Evolutionary conservation across 2,113 vertebrate species (phyloP).

Genomic region (Tachysurus vachellii): DNA sequence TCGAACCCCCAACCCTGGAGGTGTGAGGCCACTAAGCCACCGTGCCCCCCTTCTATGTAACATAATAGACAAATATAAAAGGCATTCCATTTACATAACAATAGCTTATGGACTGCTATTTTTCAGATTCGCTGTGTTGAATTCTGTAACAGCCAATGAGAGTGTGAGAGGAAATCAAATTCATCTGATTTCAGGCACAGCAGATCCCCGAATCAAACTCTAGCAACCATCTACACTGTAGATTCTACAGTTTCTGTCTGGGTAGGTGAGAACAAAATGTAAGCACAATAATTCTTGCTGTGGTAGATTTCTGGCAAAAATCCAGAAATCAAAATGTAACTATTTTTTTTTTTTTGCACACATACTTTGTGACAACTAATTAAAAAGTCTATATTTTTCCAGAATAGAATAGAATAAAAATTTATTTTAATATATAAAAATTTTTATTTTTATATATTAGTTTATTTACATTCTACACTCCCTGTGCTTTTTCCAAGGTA

Average conservation of each 20-base stretch:
- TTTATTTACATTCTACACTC: no score
- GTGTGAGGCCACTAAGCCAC: no score
- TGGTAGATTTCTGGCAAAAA: neutral
- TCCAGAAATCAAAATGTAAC: neutral
- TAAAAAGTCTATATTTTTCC: neutral
- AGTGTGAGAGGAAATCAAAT: neutral
- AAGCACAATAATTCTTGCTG: neutral
- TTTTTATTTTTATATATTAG: no score
- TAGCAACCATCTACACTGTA: neutral
- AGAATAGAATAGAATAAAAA: no score
- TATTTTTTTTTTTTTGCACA: no score
- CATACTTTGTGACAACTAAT: neutral
- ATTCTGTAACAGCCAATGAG: neutral
- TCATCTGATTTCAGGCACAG: neutral
- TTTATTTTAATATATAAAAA: no score
- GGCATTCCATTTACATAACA: neutral
- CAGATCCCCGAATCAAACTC: neutral
- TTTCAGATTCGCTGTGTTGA: neutral
- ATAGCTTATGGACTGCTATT: neutral
- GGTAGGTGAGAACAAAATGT: neutral
- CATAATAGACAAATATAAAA: neutral
- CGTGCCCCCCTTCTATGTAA: no score
- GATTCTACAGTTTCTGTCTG: no score
- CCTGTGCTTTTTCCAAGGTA: no score
- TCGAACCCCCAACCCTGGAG: no score